A percentile compares a stretch with the other conserved stretches of the same genome.
These are phyloP conservation scores for Scaptomyza montana DNA, from an alignment of 1,140 invertebrate species.

Conservation along the genomic window DNA sequence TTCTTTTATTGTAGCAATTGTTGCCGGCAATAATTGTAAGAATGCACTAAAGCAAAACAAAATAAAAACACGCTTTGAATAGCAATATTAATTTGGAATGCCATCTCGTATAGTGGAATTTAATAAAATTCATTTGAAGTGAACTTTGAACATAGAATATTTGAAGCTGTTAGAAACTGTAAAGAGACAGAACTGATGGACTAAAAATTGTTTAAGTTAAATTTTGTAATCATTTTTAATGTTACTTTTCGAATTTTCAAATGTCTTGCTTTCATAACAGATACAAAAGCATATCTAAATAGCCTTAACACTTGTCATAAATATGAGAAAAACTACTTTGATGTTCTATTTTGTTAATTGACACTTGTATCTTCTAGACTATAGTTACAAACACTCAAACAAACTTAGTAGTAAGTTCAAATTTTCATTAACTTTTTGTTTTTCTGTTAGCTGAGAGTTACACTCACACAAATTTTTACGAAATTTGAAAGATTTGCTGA, in stretches of 20 bases:
- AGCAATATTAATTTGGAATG: background rate
- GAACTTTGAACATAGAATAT: background rate
- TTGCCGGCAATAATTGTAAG: background rate
- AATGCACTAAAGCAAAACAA: no score
- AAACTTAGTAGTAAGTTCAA: background rate
- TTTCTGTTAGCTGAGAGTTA: background rate
- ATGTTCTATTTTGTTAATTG: background rate
- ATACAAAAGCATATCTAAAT: no score
- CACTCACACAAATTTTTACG: background rate
- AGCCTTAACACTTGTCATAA: no score
- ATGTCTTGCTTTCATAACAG: no score
- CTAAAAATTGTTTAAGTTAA: no score
- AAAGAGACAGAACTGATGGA: no score
- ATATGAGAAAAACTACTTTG: background rate
- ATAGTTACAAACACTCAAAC: background rate
- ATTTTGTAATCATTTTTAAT: no score
- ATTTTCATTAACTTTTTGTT: no score
- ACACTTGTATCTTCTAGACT: background rate
- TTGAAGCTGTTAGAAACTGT: no score
- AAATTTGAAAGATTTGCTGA: constrained; percentile 31
- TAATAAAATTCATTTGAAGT: background rate
- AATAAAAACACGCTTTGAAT: background rate
- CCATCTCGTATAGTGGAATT: background rate
- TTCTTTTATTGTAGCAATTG: background rate
- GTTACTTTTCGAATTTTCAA: no score